Evolutionary conservation across 2,888 invertebrate species (phyloP).

Genomic region (Stenolophus ochropezus): DNA sequence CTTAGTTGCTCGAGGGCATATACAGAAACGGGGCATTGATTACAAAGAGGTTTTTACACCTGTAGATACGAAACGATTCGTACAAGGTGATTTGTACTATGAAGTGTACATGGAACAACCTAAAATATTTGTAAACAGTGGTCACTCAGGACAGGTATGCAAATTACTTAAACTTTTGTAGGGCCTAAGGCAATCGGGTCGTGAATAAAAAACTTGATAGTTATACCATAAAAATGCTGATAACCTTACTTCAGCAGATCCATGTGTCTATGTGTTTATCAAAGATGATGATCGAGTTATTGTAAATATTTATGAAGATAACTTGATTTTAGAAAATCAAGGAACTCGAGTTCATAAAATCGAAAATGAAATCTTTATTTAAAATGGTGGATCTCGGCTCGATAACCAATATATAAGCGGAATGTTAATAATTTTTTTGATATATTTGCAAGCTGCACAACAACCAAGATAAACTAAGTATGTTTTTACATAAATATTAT

Average conservation of each 20-base stretch:
- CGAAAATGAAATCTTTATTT: constrained; percentile 59
- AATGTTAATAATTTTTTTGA: too few relatives aligned
- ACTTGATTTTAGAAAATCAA: constrained; percentile 61
- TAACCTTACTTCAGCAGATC: constrained; percentile 56
- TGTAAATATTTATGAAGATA: constrained; percentile 61
- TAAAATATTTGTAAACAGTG: constrained; percentile 53
- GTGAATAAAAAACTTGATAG: constrained; percentile 56
- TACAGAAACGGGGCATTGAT: constrained; percentile 62
- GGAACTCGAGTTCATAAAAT: constrained; percentile 57
- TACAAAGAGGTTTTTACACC: constrained; percentile 64
- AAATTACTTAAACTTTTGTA: constrained; percentile 62
- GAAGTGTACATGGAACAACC: constrained; percentile 63
- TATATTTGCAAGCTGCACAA: too few relatives aligned
- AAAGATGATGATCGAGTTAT: constrained; percentile 42
- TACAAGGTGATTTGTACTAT: constrained; percentile 62
- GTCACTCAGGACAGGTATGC: constrained; percentile 61
- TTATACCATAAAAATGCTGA: constrained; percentile 24
- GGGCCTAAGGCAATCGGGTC: constrained; percentile 62
- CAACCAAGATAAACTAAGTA: too few relatives aligned
- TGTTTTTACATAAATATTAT: too few relatives aligned
- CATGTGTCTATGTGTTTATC: constrained; percentile 61
- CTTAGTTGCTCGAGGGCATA: constrained; percentile 63
- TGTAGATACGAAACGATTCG: constrained; percentile 63
- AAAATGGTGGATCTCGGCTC: constrained; percentile 61
- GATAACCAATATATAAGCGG: constrained; percentile 52